phyloP scores from a whole-genome alignment of 1,140 invertebrate species.

The Cryptotermes secundus region DNA sequence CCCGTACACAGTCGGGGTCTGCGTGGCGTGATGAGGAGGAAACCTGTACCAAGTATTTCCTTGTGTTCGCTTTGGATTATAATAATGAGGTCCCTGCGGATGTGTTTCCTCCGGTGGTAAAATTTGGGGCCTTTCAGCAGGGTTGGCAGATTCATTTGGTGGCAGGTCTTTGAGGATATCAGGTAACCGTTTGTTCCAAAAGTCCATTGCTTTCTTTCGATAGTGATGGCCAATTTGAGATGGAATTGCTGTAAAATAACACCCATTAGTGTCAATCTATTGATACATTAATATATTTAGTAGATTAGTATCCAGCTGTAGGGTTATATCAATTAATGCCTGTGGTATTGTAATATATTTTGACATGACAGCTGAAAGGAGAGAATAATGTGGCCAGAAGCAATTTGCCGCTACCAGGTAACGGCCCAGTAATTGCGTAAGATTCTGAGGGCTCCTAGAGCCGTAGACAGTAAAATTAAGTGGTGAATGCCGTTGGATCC shows the following conservation, averaged over 20 bases:
- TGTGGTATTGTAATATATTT: too few relatives aligned
- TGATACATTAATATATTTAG: too few relatives aligned
- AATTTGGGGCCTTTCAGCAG: slow-evolving; percentile 9
- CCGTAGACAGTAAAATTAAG: too few relatives aligned
- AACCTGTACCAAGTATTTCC: neutral
- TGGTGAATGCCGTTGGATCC: too few relatives aligned
- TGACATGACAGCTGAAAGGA: too few relatives aligned
- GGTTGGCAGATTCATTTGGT: slow-evolving; percentile 35
- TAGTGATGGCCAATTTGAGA: slow-evolving; percentile 63
- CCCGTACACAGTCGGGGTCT: neutral
- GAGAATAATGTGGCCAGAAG: too few relatives aligned
- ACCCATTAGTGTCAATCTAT: too few relatives aligned
- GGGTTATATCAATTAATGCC: too few relatives aligned
- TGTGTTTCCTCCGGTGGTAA: neutral
- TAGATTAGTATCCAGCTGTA: too few relatives aligned
- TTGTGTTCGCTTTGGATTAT: neutral
- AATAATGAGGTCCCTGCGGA: neutral
- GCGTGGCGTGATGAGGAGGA: neutral
- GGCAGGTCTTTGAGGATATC: slow-evolving; percentile 53
- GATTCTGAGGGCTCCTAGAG: too few relatives aligned
- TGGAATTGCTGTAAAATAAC: slow-evolving; percentile 59
- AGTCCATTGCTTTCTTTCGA: slow-evolving; percentile 62
- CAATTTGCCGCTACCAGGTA: too few relatives aligned
- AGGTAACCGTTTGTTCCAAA: slow-evolving; percentile 71
- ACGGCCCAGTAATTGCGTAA: too few relatives aligned